These are phyloP conservation scores for Todus mexicanus DNA, from an alignment of 2,797 vertebrate genomes.

Conservation along the genomic window DNA sequence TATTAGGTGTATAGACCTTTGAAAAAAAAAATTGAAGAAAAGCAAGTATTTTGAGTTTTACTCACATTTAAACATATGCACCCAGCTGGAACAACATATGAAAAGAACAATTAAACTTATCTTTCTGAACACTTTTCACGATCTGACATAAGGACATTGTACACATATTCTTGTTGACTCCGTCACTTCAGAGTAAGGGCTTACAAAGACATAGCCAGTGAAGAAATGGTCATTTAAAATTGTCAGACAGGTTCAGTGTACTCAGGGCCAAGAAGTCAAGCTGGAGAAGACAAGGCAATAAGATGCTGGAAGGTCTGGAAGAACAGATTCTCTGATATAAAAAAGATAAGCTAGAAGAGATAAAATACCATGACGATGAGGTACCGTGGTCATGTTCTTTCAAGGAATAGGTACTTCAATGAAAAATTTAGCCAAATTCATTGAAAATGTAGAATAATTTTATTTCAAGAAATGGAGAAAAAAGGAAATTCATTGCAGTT, in stretches of 20 bases:
- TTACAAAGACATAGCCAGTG: not conserved
- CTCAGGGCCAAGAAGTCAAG: not conserved
- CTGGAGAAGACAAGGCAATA: not conserved
- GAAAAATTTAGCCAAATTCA: not conserved
- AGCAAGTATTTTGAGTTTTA: not conserved
- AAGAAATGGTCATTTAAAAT: not conserved
- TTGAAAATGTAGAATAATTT: not conserved
- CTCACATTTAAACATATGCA: not conserved
- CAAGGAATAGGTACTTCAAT: not conserved
- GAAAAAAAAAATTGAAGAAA: not conserved
- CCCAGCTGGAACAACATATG: not conserved
- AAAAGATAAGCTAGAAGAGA: not conserved
- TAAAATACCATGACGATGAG: not conserved
- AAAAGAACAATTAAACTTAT: not conserved
- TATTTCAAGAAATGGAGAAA: not conserved
- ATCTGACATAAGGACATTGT: not conserved
- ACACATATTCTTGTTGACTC: not conserved
- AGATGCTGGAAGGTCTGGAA: not conserved
- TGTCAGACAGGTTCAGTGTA: not conserved
- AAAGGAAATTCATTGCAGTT: not conserved
- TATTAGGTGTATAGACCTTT: not conserved
- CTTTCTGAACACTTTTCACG: not conserved
- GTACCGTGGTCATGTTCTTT: not conserved
- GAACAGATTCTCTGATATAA: not conserved
- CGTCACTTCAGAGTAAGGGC: not conserved